Percentiles rank a stretch among this genome's conserved stretches.
phyloP scores from a whole-genome alignment of 2,888 invertebrate species.

The Diadegma fenestrale region DNA sequence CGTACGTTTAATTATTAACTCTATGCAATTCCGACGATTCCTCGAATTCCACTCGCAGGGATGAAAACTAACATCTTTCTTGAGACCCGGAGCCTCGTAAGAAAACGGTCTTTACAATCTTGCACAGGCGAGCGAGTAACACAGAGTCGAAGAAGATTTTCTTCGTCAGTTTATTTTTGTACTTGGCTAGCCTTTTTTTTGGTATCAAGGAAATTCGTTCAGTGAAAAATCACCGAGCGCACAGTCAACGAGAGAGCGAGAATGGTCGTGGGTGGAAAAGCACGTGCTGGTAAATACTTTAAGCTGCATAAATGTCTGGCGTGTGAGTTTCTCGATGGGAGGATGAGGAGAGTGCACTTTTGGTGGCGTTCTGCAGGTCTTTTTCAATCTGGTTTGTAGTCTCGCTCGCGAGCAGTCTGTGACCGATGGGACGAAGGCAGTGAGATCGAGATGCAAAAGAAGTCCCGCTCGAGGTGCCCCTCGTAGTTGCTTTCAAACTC shows the following conservation, averaged over 20 bases:
- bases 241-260: neutral
- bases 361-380: neutral
- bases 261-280: neutral
- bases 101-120: neutral
- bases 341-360: neutral
- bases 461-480: slow-evolving; percentile 46
- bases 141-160: neutral
- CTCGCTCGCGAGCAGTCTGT: neutral
- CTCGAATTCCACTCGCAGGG: neutral
- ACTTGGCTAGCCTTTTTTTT: neutral
- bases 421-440: slow-evolving; percentile 49
- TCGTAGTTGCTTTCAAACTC: slow-evolving; percentile 56
- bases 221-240: neutral
- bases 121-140: neutral
- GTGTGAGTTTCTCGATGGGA: neutral
- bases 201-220: no score
- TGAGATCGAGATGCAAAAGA: slow-evolving; percentile 57
- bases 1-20: neutral
- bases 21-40: slow-evolving; percentile 29
- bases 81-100: neutral
- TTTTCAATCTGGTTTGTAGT: slow-evolving; percentile 2
- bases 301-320: neutral
- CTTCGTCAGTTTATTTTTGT: neutral
- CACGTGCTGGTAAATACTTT: neutral
- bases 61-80: slow-evolving; percentile 21